A percentile compares a stretch with the other conserved stretches of the same genome.
Evolutionary conservation across 2,113 vertebrate genomes (phyloP).

Genomic region (Echinops telfairi): DNA sequence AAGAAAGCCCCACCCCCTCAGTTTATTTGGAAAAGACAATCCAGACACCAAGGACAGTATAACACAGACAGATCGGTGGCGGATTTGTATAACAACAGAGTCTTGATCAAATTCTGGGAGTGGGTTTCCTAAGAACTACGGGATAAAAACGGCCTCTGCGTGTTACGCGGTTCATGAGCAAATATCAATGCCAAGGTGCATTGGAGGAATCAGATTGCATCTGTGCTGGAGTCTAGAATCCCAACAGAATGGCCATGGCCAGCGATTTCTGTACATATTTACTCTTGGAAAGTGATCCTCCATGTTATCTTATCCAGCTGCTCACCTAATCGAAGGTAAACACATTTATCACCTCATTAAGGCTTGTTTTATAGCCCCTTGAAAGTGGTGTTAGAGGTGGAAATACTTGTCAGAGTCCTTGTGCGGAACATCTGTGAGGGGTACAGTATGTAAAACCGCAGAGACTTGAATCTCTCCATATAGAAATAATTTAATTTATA

Average conservation of each 20-base stretch:
- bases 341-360: slow-evolving; percentile 94
- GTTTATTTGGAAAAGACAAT: neutral
- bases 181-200: neutral
- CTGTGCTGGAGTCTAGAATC: slow-evolving; percentile 27
- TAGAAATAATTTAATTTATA: slow-evolving; percentile 68
- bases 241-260: slow-evolving; percentile 51
- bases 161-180: neutral
- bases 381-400: slow-evolving; percentile 88
- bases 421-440: slow-evolving; percentile 65
- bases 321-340: slow-evolving; percentile 99
- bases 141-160: neutral
- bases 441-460: slow-evolving; percentile 78
- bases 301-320: slow-evolving; percentile 88
- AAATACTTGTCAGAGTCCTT: slow-evolving; percentile 84
- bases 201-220: neutral
- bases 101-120: too few species aligned
- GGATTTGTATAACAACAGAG: too few species aligned
- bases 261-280: slow-evolving; percentile 84
- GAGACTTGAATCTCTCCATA: slow-evolving; percentile 84
- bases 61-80: neutral
- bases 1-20: neutral
- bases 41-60: neutral
- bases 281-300: slow-evolving; percentile 88
- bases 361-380: slow-evolving; percentile 89
- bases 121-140: neutral